Conservation (phyloP, 2,888 invertebrate species). For the Cremastobaeus sp. region DNA sequence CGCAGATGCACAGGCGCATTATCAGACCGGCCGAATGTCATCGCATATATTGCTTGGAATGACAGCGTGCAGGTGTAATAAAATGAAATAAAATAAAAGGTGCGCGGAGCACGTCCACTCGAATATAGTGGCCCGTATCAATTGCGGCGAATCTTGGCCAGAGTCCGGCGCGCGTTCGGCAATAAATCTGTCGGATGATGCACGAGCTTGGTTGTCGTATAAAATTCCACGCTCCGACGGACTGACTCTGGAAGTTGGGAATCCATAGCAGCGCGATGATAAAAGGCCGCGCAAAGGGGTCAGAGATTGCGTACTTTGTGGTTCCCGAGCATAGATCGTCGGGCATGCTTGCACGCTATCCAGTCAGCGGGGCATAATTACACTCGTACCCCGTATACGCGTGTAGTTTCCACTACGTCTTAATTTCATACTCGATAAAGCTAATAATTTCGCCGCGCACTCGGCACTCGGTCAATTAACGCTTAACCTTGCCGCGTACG, state of each 20-base stretch:
- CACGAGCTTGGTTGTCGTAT: slow-evolving; percentile 18
- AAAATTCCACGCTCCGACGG: slow-evolving; percentile 27
- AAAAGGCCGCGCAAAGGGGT: slow-evolving; percentile 53
- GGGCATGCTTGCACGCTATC: slow-evolving; percentile 47
- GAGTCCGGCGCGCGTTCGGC: slow-evolving; percentile 14
- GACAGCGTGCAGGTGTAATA: too few species aligned
- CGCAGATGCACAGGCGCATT: too few species aligned
- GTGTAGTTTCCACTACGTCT: slow-evolving; percentile 67
- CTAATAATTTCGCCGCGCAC: slow-evolving; percentile 70
- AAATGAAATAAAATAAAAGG: slow-evolving; percentile 29
- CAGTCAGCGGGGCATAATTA: slow-evolving; percentile 49
- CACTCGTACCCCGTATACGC: slow-evolving; percentile 23
- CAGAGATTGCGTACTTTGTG: slow-evolving; percentile 59
- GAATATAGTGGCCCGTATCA: slow-evolving; percentile 23
- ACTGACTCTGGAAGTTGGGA: slow-evolving; percentile 1
- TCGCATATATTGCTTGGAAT: too few species aligned
- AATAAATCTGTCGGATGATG: slow-evolving; percentile 35
- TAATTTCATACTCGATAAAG: slow-evolving; percentile 74
- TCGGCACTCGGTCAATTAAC: slow-evolving; percentile 68
- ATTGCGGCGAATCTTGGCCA: slow-evolving; percentile 31
- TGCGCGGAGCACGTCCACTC: slow-evolving; percentile 13
- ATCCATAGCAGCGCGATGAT: slow-evolving; percentile 27
- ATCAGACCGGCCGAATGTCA: too few species aligned
- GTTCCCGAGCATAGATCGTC: slow-evolving; percentile 47
- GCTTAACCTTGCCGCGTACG: slow-evolving; percentile 66